Evolutionary conservation across 2,113 vertebrate genomes (phyloP).

Genomic region (Melanerpes formicivorus): DNA sequence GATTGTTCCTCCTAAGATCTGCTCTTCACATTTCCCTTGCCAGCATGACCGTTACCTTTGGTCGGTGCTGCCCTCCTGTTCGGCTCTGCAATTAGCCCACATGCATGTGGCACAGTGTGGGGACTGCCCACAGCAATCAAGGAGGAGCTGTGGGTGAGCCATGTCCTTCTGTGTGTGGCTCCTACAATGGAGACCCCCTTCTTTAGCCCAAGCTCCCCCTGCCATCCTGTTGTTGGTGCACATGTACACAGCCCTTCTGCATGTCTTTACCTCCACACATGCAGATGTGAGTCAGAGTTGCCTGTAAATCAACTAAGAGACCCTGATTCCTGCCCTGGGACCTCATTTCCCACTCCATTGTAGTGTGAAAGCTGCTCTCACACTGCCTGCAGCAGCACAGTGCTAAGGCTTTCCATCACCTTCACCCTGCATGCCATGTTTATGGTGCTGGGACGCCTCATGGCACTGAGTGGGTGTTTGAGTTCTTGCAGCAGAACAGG

Average conservation of each 20-base stretch:
- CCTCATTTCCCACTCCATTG: fast-evolving
- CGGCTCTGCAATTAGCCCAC: not conserved
- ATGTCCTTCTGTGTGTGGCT: not conserved
- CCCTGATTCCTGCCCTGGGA: not conserved
- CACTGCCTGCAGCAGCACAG: fast-evolving
- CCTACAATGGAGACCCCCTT: no score
- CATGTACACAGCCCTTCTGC: fast-evolving
- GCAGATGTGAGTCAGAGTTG: fast-evolving
- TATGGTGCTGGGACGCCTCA: fast-evolving
- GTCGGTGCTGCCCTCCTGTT: not conserved
- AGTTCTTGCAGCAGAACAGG: not conserved
- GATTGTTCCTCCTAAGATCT: no score
- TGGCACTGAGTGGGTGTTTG: not conserved
- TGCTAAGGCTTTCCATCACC: not conserved
- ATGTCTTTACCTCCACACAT: fast-evolving
- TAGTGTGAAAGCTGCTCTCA: fast-evolving
- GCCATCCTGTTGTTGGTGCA: not conserved
- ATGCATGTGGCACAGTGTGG: fast-evolving
- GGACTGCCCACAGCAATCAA: not conserved
- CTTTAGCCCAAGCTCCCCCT: no score
- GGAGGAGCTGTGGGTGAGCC: not conserved
- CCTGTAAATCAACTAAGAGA: not conserved
- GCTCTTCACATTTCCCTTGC: no score
- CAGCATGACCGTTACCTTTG: fast-evolving
- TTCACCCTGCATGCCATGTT: fast-evolving